Evolutionary conservation across 1,140 invertebrate species (phyloP), one percentile per base, ranked within the genome.

Genomic region (Leptinotarsa undecemlineata): DNA sequence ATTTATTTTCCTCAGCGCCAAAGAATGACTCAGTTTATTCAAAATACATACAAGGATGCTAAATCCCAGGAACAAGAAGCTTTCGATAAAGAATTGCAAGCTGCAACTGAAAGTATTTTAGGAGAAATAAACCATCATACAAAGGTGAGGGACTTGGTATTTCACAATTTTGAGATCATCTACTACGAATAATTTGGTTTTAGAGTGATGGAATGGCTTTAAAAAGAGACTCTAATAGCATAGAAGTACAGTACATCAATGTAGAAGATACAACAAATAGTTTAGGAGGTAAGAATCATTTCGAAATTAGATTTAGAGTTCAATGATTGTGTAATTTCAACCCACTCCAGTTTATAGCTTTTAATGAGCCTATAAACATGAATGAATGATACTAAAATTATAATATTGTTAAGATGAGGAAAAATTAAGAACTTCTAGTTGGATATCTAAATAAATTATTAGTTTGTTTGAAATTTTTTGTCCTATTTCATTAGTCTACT

Each of bases 31-130:
- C 79, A 82, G 74, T 83, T 83, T 75, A 76, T 82, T n/a, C 75
- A 82, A 67, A 79, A 68, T 26, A 61, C 78, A 1, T 76, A 78
- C 15, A 77, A 74, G 23, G 77, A 79, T 57, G 76, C 47, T 21
- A 73, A 74, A 63, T 74, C 72, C 23, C 76, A 81, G 47, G 64
- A 79, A 64, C 79, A 82, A 72, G 79, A 82, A 23, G 72, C 48
- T 42, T 71, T 79, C 26, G 82, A 84, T 71, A 80, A 79, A 61
- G 84, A 86, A 78, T 72, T 85, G 21, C 80, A 81, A 77, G 80
- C 81, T n/a, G 84, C 84, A 17, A 85, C 84, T 23, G 82, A 84
- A 17, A 85, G 84, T 73, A 86, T 86, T 71, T 75, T 81, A 62
- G 78, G 76, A n/a, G 78, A 80, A 74, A 79, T 78, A 19, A 66